Base-by-base conservation (phyloP, 37 sponge, comb jelly and placozoan genomes). In the Hormiphora californensis region DNA sequence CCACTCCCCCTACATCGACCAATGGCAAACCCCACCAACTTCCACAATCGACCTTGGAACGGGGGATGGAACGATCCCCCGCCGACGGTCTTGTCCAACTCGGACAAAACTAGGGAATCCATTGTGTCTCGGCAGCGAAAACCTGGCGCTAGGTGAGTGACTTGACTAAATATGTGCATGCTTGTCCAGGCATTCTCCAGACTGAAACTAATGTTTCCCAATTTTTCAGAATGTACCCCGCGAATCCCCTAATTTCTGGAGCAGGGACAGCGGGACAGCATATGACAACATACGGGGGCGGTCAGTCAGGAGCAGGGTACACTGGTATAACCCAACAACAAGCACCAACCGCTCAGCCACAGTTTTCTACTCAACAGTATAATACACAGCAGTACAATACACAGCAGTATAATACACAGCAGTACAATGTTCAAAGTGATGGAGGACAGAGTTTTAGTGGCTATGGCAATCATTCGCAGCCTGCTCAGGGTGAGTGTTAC, bases 51-150 rank as follows among this genome's bases (percentile, higher is more conserved):
- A 7, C 81, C 40, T 43, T 73, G 81, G 81, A 27, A 36, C 28
- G 81, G 81, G 21, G 81, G 81, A 2, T 73, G 81, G 81, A 73
- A 73, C 23, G 81, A 73, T 21, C 81, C 81, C 5, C 81, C 81
- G 19, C 81, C 81, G 0, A 73, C 32, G 19, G 81, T 73, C 4
- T 28, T 73, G 0, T 25, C 81, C 19, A 73, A 33, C 23, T n/a
- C 35, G 34, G 35, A 73, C 44, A 73, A 73, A 21, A 36, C 28
- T 8, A 73, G 81, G 25, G 17, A 15, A 11, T 73, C 81, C 3
- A 33, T 73, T 7, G 81, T 73, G 23, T 40, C 81, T 33, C 40
- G 25, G 23, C 81, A 73, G 44, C 28, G 21, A 4, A 33, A 46
- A 11, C 81, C 81, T 36, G 81, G 81, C 17, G 81, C 81, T 11